Conservation (phyloP, 2,113 vertebrate species). For the Prochilodus magdalenae region DNA sequence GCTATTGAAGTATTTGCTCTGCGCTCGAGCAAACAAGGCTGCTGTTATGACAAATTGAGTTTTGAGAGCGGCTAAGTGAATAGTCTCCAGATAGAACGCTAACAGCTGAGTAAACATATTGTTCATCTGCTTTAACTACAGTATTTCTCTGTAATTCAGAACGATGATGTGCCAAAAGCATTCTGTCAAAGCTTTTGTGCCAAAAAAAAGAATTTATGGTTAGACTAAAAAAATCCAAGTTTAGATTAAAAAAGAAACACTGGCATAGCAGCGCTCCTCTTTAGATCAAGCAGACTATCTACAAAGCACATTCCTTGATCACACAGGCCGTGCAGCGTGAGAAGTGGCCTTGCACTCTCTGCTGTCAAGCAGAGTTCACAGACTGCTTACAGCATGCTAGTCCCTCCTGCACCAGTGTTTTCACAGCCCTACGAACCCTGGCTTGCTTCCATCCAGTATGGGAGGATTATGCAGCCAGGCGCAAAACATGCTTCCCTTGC, state of each 20-base stretch:
- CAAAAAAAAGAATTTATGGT: neutral
- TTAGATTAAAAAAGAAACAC: neutral
- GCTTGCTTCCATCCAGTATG: conserved; percentile 72
- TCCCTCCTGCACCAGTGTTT: conserved; percentile 66
- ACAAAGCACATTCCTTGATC: conserved; percentile 13
- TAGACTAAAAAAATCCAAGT: neutral
- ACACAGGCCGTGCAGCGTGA: neutral
- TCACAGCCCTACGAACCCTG: conserved; percentile 68
- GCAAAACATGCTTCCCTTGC: conserved; percentile 65
- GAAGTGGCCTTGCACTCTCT: conserved; percentile 53
- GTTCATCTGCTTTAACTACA: neutral
- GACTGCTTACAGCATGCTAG: conserved; percentile 66
- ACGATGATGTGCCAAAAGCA: neutral
- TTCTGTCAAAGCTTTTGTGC: neutral
- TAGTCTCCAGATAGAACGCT: conserved; percentile 39
- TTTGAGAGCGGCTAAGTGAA: conserved; percentile 41
- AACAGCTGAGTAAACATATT: conserved; percentile 40
- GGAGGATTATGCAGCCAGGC: conserved; percentile 71
- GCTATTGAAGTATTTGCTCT: conserved; percentile 35
- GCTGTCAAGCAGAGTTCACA: conserved; percentile 69
- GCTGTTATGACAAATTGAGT: conserved; percentile 34
- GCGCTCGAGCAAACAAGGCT: conserved; percentile 33
- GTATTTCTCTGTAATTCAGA: conserved; percentile 16
- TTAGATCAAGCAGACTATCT: neutral
- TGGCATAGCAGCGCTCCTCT: neutral